A percentile compares a stretch with the other conserved stretches of the same genome.
Conservation (phyloP, 2,888 invertebrate species). For the Operophtera brumata region DNA sequence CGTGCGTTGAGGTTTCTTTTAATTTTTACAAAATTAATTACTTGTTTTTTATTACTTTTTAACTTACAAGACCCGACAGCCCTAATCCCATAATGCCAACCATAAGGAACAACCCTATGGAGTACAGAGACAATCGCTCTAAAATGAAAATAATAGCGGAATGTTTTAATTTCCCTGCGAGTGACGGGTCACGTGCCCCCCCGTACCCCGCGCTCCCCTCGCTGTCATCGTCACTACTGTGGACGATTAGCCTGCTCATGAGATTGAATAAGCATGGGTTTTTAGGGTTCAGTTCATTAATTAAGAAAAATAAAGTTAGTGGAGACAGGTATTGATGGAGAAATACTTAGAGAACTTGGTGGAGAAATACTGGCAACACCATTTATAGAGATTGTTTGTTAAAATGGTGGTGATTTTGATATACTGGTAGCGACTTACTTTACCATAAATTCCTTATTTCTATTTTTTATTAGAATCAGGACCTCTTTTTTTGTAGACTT, state of each 20-base stretch:
- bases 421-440: too few relatives aligned
- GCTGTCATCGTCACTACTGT: conserved; percentile 75
- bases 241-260: conserved; percentile 78
- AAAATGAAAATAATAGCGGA: conserved; percentile 75
- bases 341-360: too few relatives aligned
- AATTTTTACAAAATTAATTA: too few relatives aligned
- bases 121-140: conserved; percentile 24
- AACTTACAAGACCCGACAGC: too few relatives aligned
- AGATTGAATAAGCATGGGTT: conserved; percentile 71
- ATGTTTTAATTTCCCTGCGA: conserved; percentile 80
- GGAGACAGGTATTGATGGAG: not conserved
- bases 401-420: too few relatives aligned
- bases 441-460: too few relatives aligned
- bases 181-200: conserved; percentile 79
- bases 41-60: too few relatives aligned
- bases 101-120: not conserved
- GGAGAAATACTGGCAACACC: too few relatives aligned
- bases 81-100: not conserved
- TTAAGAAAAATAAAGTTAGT: not conserved
- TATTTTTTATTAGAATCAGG: too few relatives aligned
- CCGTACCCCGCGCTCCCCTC: conserved; percentile 37
- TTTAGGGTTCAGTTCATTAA: conserved; percentile 35
- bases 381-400: too few relatives aligned
- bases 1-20: too few relatives aligned
- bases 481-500: too few relatives aligned